These are phyloP conservation scores for Drosophila tani DNA, from an alignment of 1,140 invertebrate genomes.

Conservation along the genomic window DNA sequence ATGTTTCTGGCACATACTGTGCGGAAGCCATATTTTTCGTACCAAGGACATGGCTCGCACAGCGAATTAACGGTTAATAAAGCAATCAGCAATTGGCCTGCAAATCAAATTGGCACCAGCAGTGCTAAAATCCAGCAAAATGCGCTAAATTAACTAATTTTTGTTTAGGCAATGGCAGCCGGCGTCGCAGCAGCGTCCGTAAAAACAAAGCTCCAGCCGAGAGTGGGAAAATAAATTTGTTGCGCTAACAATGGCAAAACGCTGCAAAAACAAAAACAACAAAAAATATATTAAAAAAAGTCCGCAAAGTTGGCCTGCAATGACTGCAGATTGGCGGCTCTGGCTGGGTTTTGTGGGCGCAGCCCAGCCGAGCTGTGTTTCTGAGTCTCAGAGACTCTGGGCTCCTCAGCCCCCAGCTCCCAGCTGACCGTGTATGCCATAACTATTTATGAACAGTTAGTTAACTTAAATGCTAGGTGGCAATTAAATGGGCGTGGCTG, in stretches of 20 bases:
- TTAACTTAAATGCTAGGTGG: slow-evolving; percentile 82
- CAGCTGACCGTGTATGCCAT: slow-evolving; percentile 77
- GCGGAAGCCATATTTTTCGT: slow-evolving; percentile 57
- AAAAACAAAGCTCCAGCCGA: slow-evolving; percentile 49
- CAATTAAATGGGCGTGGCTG: slow-evolving; percentile 79
- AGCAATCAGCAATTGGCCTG: slow-evolving; percentile 74
- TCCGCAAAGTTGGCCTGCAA: slow-evolving; percentile 48
- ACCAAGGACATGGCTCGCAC: slow-evolving; percentile 63
- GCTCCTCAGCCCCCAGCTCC: slow-evolving; percentile 27
- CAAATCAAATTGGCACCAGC: slow-evolving; percentile 77
- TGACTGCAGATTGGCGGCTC: slow-evolving; percentile 45
- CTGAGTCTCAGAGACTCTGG: background rate
- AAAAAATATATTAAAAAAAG: slow-evolving; percentile 19
- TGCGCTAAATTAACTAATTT: slow-evolving; percentile 80
- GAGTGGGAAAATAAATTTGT: slow-evolving; percentile 81
- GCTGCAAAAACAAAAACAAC: background rate
- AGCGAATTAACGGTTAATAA: slow-evolving; percentile 77
- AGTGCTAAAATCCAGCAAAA: slow-evolving; percentile 75
- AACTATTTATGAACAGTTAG: slow-evolving; percentile 84
- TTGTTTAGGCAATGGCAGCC: slow-evolving; percentile 54
- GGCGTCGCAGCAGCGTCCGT: slow-evolving; percentile 7
- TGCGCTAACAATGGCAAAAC: slow-evolving; percentile 72
- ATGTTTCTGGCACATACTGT: slow-evolving; percentile 13
- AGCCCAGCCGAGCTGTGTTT: slow-evolving; percentile 37
- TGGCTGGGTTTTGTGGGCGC: slow-evolving; percentile 70